phyloP scores from a whole-genome alignment of 2,888 invertebrate species.

The Graphium colonna region DNA sequence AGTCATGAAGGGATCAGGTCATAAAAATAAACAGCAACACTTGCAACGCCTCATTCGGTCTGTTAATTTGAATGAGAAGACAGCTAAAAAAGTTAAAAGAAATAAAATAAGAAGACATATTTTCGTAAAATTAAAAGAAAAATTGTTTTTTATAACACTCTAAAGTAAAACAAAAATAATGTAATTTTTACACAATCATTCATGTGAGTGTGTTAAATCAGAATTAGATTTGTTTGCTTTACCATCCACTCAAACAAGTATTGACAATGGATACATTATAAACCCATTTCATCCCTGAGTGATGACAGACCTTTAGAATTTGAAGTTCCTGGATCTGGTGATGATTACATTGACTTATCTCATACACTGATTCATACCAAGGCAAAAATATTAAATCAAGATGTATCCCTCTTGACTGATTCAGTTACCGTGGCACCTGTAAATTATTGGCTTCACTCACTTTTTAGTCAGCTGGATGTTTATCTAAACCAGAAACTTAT shows the following conservation, averaged over 20 bases:
- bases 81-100: too few relatives aligned
- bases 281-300: slow-evolving; percentile 34
- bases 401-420: slow-evolving; percentile 21
- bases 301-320: slow-evolving; percentile 38
- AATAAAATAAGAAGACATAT: too few relatives aligned
- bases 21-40: too few relatives aligned
- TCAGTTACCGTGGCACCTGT: slow-evolving; percentile 30
- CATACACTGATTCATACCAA: slow-evolving; percentile 33
- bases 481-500: slow-evolving; percentile 31
- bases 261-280: slow-evolving; percentile 34
- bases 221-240: slow-evolving; percentile 37
- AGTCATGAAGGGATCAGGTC: too few relatives aligned
- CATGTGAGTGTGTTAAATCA: slow-evolving; percentile 36
- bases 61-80: too few relatives aligned
- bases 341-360: slow-evolving; percentile 36
- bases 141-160: too few relatives aligned
- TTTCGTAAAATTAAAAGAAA: too few relatives aligned
- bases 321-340: slow-evolving; percentile 35
- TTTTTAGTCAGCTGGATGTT: too few relatives aligned
- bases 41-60: too few relatives aligned
- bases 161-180: too few relatives aligned
- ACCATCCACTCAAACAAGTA: slow-evolving; percentile 34
- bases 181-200: slow-evolving; percentile 35
- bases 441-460: slow-evolving; percentile 36
- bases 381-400: slow-evolving; percentile 31